Evolutionary conservation across 2,888 invertebrate genomes (phyloP), one percentile per base, ranked within the genome.

Genomic region (Eretmocerus hayati): DNA sequence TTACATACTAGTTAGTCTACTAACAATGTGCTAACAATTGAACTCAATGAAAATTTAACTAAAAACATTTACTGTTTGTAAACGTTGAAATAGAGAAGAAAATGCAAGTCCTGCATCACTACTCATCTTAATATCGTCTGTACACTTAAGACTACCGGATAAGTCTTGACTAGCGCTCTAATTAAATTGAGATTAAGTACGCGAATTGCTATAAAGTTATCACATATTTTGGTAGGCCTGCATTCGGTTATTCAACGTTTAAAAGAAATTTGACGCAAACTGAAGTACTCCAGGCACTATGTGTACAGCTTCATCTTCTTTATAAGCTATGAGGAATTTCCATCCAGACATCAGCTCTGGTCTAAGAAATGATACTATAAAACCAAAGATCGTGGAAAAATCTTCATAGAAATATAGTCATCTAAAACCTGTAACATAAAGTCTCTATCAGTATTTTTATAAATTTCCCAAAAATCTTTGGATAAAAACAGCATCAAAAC

Each of bases 331-430:
- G 56, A 52, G 46, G 36, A 19, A n/a, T n/a, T n/a, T n/a, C n/a
- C n/a, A n/a, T n/a, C n/a, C n/a, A n/a, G n/a, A n/a, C n/a, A n/a
- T n/a, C n/a, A n/a, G n/a, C n/a, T n/a, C n/a, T n/a, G n/a, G 13
- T 52, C 39, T 52, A 44, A 37, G 45, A 41, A 55, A 47, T 48
- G 6, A 16, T 65, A 15, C 80, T 75, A 82, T 66, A 80, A 75
- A 22, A 79, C 70, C 56, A 86, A 74, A 44, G 84, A 84, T 65
- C 78, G 78, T 2, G 92, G 92, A 71, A 91, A 91, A 53, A 92
- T 78, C 61, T 87, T 84, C 83, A 90, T 87, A 36, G 78, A 74
- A 41, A 85, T 80, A 64, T 85, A 91, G 73, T 92, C 91, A 58
- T 87, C 79, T 21, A 92, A 72, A 48, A 92, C 81, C 82, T 85